Evolutionary conservation across 1,140 invertebrate species (phyloP).

Genomic region (Saxidomus purpurata): DNA sequence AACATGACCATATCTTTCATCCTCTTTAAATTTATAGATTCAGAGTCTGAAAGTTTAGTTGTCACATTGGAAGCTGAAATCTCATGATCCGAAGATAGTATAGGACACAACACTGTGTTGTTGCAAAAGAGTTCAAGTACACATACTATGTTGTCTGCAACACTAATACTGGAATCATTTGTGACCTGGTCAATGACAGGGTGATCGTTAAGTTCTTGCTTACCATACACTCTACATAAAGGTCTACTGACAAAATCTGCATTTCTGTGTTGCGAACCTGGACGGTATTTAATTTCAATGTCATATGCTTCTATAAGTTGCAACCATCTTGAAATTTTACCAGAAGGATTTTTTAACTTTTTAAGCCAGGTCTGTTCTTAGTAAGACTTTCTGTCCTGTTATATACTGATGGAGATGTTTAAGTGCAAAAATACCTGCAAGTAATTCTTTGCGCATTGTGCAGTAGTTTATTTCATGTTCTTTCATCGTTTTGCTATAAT

Average conservation of each 20-base stretch:
- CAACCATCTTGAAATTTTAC: conserved; percentile 78
- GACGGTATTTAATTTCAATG: conserved; percentile 50
- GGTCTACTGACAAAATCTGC: neutral
- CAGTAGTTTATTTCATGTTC: conserved; percentile 87
- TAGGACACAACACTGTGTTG: too few relatives aligned
- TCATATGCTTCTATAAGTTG: conserved; percentile 74
- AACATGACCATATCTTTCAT: too few relatives aligned
- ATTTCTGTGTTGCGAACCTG: neutral
- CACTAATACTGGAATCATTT: too few relatives aligned
- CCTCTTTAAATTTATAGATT: too few relatives aligned
- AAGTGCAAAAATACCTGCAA: conserved; percentile 59
- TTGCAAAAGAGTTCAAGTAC: too few relatives aligned
- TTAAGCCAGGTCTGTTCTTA: conserved; percentile 73
- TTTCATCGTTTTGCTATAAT: conserved; percentile 64
- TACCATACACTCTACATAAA: neutral
- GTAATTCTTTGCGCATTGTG: conserved; percentile 62
- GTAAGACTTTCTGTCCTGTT: conserved; percentile 64
- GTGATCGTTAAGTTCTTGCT: neutral
- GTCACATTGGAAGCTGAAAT: too few relatives aligned
- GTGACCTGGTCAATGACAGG: too few relatives aligned
- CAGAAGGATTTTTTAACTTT: conserved; percentile 62
- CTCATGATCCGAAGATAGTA: too few relatives aligned
- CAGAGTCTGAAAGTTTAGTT: too few relatives aligned
- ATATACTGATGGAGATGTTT: conserved; percentile 71
- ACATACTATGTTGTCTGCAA: too few relatives aligned